A percentile compares a stretch with the other conserved stretches of the same genome.
These are phyloP conservation scores for Callocephalon fimbriatum DNA, from an alignment of 2,113 vertebrate species.

Conservation along the genomic window DNA sequence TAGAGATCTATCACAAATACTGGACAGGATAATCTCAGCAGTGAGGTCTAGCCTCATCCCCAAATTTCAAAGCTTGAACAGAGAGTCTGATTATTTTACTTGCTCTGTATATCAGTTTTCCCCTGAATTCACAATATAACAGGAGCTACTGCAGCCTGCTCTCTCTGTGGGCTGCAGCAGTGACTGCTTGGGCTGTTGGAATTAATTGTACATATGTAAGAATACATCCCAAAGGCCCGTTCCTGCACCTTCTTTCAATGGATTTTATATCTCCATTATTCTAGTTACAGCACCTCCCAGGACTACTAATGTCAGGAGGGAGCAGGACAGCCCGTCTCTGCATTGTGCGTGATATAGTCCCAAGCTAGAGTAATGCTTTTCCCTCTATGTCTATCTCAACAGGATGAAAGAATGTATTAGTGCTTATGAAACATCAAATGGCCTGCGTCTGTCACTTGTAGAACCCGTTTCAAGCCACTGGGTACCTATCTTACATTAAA, in stretches of 20 bases:
- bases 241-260: not conserved
- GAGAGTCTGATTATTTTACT: not conserved
- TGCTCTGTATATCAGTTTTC: not conserved
- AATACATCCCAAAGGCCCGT: not conserved
- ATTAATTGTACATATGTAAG: not conserved
- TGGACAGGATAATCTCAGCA: not conserved
- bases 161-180: not conserved
- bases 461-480: not conserved
- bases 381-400: not conserved
- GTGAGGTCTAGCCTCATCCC: not conserved
- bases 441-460: not conserved
- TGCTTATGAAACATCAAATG: not conserved
- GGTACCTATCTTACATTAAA: constrained; percentile 38
- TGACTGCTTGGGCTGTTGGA: not conserved
- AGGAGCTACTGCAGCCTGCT: not conserved
- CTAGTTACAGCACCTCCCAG: not conserved
- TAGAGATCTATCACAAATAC: not conserved
- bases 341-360: accelerated
- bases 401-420: not conserved
- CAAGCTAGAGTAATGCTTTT: not conserved
- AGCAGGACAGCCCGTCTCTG: not conserved
- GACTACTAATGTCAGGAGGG: not conserved
- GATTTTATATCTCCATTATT: not conserved
- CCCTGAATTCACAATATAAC: not conserved
- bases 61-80: not conserved